Evolutionary conservation across 2,888 invertebrate genomes (phyloP), one percentile per base, ranked within the genome.

Genomic region (Xylota sylvarum): DNA sequence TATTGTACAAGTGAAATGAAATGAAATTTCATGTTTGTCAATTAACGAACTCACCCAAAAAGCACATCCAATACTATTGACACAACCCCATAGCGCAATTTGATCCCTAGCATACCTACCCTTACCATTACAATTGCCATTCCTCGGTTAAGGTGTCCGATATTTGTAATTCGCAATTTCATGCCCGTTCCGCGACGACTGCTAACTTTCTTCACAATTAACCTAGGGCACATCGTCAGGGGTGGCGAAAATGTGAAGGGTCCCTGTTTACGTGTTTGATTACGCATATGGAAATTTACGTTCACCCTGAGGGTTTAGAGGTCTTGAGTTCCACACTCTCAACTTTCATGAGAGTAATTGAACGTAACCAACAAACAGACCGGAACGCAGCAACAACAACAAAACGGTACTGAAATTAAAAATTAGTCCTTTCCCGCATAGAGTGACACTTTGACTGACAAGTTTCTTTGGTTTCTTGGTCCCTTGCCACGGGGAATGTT

Each of bases 401-500:
- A 32, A 23, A 27, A n/a, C 4, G 30, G 67, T n/a, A 62, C 37
- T 19, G 56, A 64, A 76, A 58, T 60, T 23, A 55, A 55, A 69
- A 74, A 74, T 69, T 55, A 58, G 40, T 52, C 55, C 55, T 23
- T 67, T 32, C 35, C 27, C 56, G 65, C 58, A 67, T 80, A 70
- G 70, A 72, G 70, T 85, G 69, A 80, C 80, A 83, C 60, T 78
- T 78, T 67, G 67, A 78, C 81, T 80, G 80, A 70, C 74, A 76
- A 60, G 64, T 40, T 64, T 12, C 17, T 52, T 32, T n/a, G n/a
- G n/a, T n/a, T 40, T 60, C 52, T 14, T 14, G 4, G 5, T 52
- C 35, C 14, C 19, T 52, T 27, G 32, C 70, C 70, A 30, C 40
- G 52, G 50, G 52, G 27, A 43, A 70, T 67, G 35, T 56, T 74